Evolutionary conservation across 1,140 invertebrate species (phyloP).

Genomic region (Philotrypesis tridentata): DNA sequence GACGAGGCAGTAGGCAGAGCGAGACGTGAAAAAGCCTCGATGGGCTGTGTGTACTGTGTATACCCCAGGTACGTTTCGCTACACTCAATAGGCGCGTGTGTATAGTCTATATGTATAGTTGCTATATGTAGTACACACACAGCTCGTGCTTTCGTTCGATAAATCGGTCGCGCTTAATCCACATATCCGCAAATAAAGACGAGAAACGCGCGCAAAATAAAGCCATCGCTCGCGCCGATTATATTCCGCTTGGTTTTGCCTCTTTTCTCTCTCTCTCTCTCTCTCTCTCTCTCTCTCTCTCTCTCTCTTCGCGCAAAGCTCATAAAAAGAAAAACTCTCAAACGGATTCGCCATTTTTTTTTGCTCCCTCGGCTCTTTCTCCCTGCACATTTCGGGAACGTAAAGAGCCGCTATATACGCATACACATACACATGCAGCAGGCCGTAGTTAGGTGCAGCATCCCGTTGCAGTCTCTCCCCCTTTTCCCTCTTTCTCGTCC

Average conservation of each 20-base stretch:
- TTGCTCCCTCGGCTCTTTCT: neutral
- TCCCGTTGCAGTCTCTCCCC: neutral
- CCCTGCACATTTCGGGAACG: slow-evolving; percentile 10
- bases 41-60: no score
- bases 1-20: no score
- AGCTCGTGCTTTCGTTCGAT: slow-evolving; percentile 51
- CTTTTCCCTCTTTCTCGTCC: neutral
- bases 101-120: no score
- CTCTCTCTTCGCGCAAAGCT: neutral
- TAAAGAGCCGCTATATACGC: neutral
- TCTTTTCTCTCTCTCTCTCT: slow-evolving; percentile 24
- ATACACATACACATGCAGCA: neutral
- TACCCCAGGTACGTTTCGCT: neutral
- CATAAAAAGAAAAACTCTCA: slow-evolving; percentile 26
- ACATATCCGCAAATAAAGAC: slow-evolving; percentile 55
- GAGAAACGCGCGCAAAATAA: slow-evolving; percentile 30
- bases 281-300: neutral
- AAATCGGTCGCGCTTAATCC: slow-evolving; percentile 61
- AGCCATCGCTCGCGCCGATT: slow-evolving; percentile 39
- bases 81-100: neutral
- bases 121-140: neutral
- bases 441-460: neutral
- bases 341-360: slow-evolving; percentile 57
- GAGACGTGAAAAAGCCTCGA: neutral
- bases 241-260: slow-evolving; percentile 47